Evolutionary conservation across 2,113 vertebrate genomes (phyloP).

Genomic region (Capricornis sumatraensis): DNA sequence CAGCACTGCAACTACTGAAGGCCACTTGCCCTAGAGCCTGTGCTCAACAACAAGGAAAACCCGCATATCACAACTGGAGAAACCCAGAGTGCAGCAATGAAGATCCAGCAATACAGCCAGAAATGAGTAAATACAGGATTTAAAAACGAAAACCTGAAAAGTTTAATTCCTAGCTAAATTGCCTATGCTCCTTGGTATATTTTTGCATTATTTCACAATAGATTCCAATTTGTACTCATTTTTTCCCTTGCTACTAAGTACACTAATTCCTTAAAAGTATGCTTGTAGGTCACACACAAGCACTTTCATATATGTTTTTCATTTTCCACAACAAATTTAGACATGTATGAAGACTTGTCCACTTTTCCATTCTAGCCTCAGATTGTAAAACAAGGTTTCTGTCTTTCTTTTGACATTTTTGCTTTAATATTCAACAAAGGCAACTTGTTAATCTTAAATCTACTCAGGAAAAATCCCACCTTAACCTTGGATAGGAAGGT

Average conservation of each 20-base stretch:
- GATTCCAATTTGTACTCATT: background rate
- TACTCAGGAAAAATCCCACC: accelerated
- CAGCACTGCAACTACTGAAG: background rate
- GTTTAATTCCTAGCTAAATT: slow-evolving; percentile 28
- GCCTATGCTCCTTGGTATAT: background rate
- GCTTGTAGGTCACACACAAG: slow-evolving; percentile 1
- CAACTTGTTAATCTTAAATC: slow-evolving; percentile 48
- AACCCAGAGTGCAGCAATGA: background rate
- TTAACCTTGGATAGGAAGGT: slow-evolving; percentile 64
- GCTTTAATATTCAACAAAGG: background rate
- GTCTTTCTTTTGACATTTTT: background rate
- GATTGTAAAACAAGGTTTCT: background rate
- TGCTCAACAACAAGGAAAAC: background rate
- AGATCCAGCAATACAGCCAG: background rate
- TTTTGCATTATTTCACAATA: slow-evolving; percentile 12
- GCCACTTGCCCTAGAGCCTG: background rate
- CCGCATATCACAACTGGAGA: background rate
- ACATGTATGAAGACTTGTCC: background rate
- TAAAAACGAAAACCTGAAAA: background rate
- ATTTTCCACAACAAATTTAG: background rate
- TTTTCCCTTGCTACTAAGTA: background rate
- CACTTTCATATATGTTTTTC: background rate
- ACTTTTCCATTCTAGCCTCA: background rate
- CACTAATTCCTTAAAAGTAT: background rate
- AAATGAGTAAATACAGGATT: background rate